Conservation (phyloP, 2,797 vertebrate species). For the Liparis tanakae region DNA sequence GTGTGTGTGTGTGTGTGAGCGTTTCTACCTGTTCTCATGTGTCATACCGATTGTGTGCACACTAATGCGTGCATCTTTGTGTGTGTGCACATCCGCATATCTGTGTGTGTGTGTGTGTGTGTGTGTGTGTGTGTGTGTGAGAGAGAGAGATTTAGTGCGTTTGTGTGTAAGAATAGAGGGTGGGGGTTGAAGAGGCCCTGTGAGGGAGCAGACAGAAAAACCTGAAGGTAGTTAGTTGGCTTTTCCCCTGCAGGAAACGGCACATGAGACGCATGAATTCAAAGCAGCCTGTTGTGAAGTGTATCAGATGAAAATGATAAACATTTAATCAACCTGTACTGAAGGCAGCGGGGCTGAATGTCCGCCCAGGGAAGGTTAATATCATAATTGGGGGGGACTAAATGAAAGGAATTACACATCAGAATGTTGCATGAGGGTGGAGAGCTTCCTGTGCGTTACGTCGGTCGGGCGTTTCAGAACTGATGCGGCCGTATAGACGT, state of each 20-base stretch:
- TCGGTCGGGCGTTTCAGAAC: slow-evolving; percentile 21
- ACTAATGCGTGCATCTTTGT: slow-evolving; percentile 39
- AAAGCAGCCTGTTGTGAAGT: slow-evolving; percentile 37
- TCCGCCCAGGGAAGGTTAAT: slow-evolving; percentile 16
- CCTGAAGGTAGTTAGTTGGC: slow-evolving; percentile 80
- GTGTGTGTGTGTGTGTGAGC: slow-evolving; percentile 44
- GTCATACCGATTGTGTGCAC: slow-evolving; percentile 50
- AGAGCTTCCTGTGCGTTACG: slow-evolving; percentile 9
- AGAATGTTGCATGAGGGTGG: slow-evolving; percentile 22
- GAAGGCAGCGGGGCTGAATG: slow-evolving; percentile 18
- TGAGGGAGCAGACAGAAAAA: slow-evolving; percentile 81
- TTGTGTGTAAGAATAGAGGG: slow-evolving; percentile 72
- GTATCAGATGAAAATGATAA: slow-evolving; percentile 30
- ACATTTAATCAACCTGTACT: slow-evolving; percentile 31
- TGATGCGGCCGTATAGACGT: slow-evolving; percentile 26
- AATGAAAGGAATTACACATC: slow-evolving; percentile 19
- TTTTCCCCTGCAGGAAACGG: slow-evolving; percentile 79
- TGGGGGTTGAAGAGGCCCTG: slow-evolving; percentile 80
- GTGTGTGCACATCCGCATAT: slow-evolving; percentile 26
- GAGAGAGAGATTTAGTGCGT: slow-evolving; percentile 57
- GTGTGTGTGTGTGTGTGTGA: too few relatives aligned
- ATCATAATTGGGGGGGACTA: slow-evolving; percentile 4
- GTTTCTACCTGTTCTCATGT: slow-evolving; percentile 29
- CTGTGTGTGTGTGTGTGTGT: slow-evolving; percentile 27
- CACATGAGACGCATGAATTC: slow-evolving; percentile 52